phyloP scores from a whole-genome alignment of 2,113 vertebrate genomes.

The Mormoops blainvillei region DNA sequence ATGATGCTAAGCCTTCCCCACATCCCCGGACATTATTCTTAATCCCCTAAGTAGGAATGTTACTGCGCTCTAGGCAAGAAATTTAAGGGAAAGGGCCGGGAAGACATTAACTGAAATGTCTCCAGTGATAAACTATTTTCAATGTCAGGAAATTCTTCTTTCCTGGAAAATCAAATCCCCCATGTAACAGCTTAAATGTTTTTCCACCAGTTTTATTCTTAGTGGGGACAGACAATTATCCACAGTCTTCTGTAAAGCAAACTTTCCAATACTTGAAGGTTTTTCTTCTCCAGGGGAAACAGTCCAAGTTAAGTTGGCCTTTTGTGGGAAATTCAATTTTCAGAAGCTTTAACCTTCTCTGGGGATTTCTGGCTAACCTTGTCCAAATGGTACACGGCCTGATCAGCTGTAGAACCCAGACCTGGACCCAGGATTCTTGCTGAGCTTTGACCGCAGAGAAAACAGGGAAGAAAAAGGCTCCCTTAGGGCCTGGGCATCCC shows the following conservation, averaged over 20 bases:
- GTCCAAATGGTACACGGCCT: conserved; percentile 27
- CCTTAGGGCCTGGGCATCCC: neutral
- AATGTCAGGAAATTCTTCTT: conserved; percentile 45
- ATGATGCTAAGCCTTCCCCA: neutral
- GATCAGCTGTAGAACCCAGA: conserved; percentile 32
- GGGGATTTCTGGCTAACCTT: conserved; percentile 46
- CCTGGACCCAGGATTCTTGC: conserved; percentile 28
- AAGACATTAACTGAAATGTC: conserved; percentile 13
- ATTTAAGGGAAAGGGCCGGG: neutral
- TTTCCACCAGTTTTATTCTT: conserved; percentile 48
- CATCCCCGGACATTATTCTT: neutral
- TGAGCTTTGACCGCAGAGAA: conserved; percentile 23
- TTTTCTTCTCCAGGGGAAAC: conserved; percentile 53
- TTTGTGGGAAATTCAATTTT: conserved; percentile 67
- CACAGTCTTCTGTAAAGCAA: conserved; percentile 35
- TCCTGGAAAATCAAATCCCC: conserved; percentile 39
- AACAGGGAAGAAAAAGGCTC: neutral
- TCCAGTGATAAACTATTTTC: conserved; percentile 9
- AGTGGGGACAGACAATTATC: conserved; percentile 53
- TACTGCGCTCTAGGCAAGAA: neutral
- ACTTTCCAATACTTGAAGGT: conserved; percentile 41
- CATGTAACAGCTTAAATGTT: conserved; percentile 41
- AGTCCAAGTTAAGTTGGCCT: conserved; percentile 28
- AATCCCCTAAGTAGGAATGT: neutral
- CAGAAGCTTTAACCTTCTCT: conserved; percentile 33